Evolutionary conservation across 2,797 vertebrate species (phyloP).

Genomic region (Pteronotus mesoamericanus): DNA sequence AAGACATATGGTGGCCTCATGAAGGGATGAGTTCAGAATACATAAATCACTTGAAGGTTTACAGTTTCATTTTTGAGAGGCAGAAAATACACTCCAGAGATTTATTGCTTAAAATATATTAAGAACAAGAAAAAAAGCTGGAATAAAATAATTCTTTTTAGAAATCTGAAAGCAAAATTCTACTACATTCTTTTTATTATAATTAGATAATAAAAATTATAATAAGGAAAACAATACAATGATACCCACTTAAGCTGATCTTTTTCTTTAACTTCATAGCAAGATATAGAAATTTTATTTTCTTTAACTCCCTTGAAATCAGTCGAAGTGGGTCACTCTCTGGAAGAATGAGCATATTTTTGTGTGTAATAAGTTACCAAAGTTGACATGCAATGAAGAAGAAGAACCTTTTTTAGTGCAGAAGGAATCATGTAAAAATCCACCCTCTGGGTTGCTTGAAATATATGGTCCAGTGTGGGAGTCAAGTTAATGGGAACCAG

Average conservation of each 20-base stretch:
- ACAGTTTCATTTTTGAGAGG: neutral
- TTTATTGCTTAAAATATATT: neutral
- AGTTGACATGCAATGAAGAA: neutral
- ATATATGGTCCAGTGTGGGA: neutral
- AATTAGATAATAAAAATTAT: neutral
- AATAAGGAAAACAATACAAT: neutral
- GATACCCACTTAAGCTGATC: neutral
- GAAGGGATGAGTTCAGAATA: neutral
- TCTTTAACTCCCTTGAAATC: slow-evolving; percentile 1
- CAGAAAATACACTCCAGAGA: neutral
- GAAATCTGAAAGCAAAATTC: slow-evolving; percentile 4
- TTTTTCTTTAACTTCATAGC: neutral
- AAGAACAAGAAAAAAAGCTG: neutral
- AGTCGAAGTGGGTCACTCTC: neutral
- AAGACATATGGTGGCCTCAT: neutral
- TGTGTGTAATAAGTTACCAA: neutral
- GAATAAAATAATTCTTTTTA: neutral
- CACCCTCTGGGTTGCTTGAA: neutral
- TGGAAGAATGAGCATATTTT: neutral
- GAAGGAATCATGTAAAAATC: neutral
- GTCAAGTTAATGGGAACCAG: neutral
- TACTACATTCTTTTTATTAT: neutral
- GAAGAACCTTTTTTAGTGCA: neutral
- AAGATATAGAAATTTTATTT: neutral
- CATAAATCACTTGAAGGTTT: neutral